Percentiles rank a stretch among this genome's conserved stretches.
Evolutionary conservation across 2,888 invertebrate genomes (phyloP).

Genomic region (Physocephala rufipes): DNA sequence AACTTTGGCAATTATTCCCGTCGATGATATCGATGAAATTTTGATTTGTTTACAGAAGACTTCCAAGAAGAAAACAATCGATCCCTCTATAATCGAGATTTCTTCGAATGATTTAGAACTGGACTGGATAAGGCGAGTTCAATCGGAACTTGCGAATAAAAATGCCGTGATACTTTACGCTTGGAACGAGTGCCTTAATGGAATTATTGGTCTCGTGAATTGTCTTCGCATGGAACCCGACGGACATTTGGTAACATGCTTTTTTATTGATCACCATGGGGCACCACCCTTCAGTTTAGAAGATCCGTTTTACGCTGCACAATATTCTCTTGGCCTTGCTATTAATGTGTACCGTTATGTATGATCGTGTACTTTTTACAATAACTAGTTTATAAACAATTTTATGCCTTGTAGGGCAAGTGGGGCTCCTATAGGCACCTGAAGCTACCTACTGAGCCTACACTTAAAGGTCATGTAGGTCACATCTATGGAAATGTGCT

Average conservation of each 20-base stretch:
- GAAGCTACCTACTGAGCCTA: slow-evolving; percentile 67
- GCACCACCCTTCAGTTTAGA: slow-evolving; percentile 75
- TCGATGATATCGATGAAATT: slow-evolving; percentile 56
- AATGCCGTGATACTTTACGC: slow-evolving; percentile 71
- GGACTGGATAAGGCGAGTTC: slow-evolving; percentile 58
- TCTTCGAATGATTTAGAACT: slow-evolving; percentile 54
- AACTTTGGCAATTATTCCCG: slow-evolving; percentile 54
- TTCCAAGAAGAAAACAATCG: slow-evolving; percentile 45
- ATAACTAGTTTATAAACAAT: not conserved
- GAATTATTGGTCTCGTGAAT: slow-evolving; percentile 88
- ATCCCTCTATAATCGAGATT: slow-evolving; percentile 53
- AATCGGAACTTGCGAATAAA: slow-evolving; percentile 54
- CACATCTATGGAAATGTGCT: slow-evolving; percentile 82
- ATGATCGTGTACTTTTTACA: slow-evolving; percentile 42
- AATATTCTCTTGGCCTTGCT: slow-evolving; percentile 77
- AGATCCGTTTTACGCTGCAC: slow-evolving; percentile 73
- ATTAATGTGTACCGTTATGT: slow-evolving; percentile 78
- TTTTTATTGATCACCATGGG: slow-evolving; percentile 72
- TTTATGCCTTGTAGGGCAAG: slow-evolving; percentile 53
- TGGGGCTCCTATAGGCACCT: slow-evolving; percentile 89
- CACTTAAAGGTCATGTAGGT: slow-evolving; percentile 65
- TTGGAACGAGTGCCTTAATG: slow-evolving; percentile 76
- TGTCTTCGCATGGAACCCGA: slow-evolving; percentile 85
- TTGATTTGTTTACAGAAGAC: slow-evolving; percentile 58
- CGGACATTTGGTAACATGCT: slow-evolving; percentile 71